Conservation (phyloP, 2,797 vertebrate genomes). For the Potorous gilbertii region DNA sequence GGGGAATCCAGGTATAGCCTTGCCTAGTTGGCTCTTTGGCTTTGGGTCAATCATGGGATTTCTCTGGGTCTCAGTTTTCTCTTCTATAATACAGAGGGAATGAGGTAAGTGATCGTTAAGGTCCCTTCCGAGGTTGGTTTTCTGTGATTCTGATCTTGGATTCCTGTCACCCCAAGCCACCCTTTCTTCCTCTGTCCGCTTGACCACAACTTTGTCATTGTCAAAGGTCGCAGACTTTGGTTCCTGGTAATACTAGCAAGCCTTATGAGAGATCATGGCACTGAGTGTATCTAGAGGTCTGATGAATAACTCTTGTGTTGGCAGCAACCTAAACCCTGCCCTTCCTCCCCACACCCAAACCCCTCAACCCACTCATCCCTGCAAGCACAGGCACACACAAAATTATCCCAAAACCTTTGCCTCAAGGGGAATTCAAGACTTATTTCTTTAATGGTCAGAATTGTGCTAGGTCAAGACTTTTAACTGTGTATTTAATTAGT, state of each 20-base stretch:
- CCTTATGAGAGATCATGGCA: not conserved
- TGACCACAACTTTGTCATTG: not conserved
- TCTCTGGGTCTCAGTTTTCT: slow-evolving; percentile 32
- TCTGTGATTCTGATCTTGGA: not conserved
- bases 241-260: not conserved
- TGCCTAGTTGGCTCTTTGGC: slow-evolving; percentile 44
- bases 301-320: not conserved
- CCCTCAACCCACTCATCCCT: slow-evolving; percentile 16
- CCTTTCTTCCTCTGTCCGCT: not conserved
- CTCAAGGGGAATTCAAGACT: slow-evolving; percentile 79
- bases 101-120: not conserved
- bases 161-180: slow-evolving; percentile 12
- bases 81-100: not conserved
- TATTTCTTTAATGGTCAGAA: slow-evolving; percentile 85
- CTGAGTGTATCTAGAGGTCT: not conserved
- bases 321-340: not conserved
- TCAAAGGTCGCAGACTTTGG: slow-evolving; percentile 10
- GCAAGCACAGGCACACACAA: slow-evolving; percentile 32
- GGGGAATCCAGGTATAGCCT: slow-evolving; percentile 39
- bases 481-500: slow-evolving; percentile 87
- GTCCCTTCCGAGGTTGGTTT: not conserved
- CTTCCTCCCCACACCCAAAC: slow-evolving; percentile 18
- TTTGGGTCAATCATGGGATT: not conserved
- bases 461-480: slow-evolving; percentile 85
- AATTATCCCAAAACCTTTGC: slow-evolving; percentile 80